Evolutionary conservation across 2,113 vertebrate species (phyloP).

Genomic region (Alligator mississippiensis): DNA sequence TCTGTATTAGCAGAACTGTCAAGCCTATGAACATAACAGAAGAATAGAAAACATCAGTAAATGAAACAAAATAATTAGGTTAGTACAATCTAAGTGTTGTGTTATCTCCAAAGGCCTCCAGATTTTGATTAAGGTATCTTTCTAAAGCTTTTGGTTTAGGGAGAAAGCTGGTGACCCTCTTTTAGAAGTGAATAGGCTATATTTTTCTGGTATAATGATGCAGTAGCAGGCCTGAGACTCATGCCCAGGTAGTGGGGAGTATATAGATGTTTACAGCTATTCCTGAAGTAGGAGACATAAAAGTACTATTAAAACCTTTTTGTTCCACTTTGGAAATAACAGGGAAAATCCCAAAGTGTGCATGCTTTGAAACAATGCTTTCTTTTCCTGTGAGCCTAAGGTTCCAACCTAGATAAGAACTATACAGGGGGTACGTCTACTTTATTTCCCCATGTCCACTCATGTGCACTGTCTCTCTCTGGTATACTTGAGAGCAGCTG

Average conservation of each 20-base stretch:
- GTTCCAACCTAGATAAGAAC: neutral
- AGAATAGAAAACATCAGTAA: neutral
- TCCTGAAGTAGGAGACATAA: neutral
- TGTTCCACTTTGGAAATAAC: neutral
- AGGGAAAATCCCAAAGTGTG: neutral
- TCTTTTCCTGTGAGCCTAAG: neutral
- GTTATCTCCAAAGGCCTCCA: neutral
- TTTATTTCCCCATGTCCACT: no score
- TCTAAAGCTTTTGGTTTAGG: neutral
- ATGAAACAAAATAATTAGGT: neutral
- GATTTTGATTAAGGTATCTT: neutral
- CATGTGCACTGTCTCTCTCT: no score
- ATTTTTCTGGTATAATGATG: neutral
- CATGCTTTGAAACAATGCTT: neutral
- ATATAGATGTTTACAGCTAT: neutral
- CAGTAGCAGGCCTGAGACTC: neutral
- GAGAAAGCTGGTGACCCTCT: neutral
- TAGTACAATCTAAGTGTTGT: neutral
- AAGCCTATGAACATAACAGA: neutral
- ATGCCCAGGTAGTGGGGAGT: neutral
- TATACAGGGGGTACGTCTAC: no score
- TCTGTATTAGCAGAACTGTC: neutral
- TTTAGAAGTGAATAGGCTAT: neutral
- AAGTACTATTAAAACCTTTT: neutral
- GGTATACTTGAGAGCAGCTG: no score